A percentile compares a stretch with the other conserved stretches of the same genome.
phyloP scores from a whole-genome alignment of 2,888 invertebrate genomes.

The Heliothis peltigera region DNA sequence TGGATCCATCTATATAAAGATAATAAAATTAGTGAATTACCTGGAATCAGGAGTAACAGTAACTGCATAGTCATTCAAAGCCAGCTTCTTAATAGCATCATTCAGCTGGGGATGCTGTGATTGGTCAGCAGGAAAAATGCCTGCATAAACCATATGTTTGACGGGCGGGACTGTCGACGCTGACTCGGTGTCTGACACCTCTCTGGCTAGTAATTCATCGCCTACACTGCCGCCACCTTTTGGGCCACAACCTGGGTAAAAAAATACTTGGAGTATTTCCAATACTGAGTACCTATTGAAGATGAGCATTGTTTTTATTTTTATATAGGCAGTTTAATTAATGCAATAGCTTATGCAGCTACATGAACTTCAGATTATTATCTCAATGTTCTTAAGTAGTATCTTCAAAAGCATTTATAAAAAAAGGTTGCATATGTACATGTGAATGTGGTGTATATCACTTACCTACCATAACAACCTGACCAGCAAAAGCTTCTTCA shows the following conservation, averaged over 20 bases:
- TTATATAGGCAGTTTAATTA: too few species aligned
- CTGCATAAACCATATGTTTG: slow-evolving; percentile 88
- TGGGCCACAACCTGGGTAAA: slow-evolving; percentile 81
- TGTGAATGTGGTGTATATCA: slow-evolving; percentile 40
- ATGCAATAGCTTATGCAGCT: too few species aligned
- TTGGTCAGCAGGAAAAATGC: slow-evolving; percentile 96
- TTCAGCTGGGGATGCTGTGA: slow-evolving; percentile 94
- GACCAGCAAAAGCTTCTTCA: slow-evolving; percentile 94
- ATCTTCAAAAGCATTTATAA: neutral
- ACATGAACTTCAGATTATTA: too few species aligned
- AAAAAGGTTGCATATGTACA: neutral
- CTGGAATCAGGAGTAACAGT: slow-evolving; percentile 94
- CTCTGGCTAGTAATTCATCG: slow-evolving; percentile 79
- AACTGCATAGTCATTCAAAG: slow-evolving; percentile 98
- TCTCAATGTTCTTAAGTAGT: too few species aligned
- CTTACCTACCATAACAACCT: slow-evolving; percentile 96
- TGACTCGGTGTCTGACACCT: slow-evolving; percentile 68
- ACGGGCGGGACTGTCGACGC: slow-evolving; percentile 71
- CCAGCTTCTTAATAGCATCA: slow-evolving; percentile 96
- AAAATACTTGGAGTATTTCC: too few species aligned
- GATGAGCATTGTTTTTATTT: too few species aligned
- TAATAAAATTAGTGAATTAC: slow-evolving; percentile 79
- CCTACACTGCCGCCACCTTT: slow-evolving; percentile 85
- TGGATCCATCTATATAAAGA: too few species aligned
- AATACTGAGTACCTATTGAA: too few species aligned